phyloP scores from a whole-genome alignment of 2,113 vertebrate species.

The Phaethon lepturus region DNA sequence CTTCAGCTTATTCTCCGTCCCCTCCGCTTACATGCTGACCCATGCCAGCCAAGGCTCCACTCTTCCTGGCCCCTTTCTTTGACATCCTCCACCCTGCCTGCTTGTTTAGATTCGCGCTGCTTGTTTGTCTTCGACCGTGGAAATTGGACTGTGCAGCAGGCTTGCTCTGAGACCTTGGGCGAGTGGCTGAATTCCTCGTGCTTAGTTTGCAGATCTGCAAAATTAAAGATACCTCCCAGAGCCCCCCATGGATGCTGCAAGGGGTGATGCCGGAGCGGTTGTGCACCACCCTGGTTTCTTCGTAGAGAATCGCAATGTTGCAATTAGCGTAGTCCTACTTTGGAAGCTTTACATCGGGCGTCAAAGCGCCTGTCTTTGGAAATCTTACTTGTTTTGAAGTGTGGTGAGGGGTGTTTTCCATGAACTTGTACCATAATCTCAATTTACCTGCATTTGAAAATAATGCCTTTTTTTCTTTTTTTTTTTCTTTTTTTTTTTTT shows the following conservation, averaged over 20 bases:
- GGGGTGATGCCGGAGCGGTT: background rate
- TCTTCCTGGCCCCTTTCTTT: background rate
- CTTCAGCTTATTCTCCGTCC: constrained; percentile 27
- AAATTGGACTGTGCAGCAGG: background rate
- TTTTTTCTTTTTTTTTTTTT: background rate
- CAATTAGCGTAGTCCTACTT: background rate
- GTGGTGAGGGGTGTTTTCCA: background rate
- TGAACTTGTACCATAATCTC: background rate
- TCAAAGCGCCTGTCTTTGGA: background rate
- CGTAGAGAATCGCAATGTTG: background rate
- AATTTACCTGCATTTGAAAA: background rate
- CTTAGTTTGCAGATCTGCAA: background rate
- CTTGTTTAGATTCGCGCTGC: background rate
- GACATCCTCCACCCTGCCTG: background rate
- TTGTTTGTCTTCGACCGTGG: rapidly evolving
- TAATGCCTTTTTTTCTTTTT: background rate
- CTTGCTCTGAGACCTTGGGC: background rate
- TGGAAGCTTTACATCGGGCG: background rate
- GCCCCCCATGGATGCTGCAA: background rate
- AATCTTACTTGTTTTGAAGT: background rate
- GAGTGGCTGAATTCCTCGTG: background rate
- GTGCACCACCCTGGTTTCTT: background rate
- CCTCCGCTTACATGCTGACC: background rate
- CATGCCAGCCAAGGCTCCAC: constrained; percentile 19
- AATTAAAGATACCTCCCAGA: background rate